Evolutionary conservation across 1,140 invertebrate species (phyloP).

Genomic region (Sarcophaga peregrina): DNA sequence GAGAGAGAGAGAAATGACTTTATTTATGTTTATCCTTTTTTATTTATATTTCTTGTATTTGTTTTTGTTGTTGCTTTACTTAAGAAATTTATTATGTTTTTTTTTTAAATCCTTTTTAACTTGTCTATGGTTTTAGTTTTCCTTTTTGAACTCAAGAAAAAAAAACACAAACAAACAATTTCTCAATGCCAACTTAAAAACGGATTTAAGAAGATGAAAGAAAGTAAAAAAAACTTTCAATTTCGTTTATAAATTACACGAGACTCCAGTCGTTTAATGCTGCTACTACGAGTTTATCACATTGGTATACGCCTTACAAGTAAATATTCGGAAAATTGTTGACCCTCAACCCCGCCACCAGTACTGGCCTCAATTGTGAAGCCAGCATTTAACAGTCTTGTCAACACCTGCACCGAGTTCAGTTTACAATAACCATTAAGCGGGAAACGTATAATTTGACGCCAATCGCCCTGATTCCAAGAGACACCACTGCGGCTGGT

Average conservation of each 20-base stretch:
- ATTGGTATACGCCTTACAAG: conserved; percentile 76
- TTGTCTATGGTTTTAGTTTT: conserved; percentile 30
- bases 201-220: too few species aligned
- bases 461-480: conserved; percentile 86
- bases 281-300: conserved; percentile 58
- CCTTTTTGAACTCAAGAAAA: too few species aligned
- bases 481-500: conserved; percentile 82
- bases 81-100: background rate
- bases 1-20: too few species aligned
- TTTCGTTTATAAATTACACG: conserved; percentile 35
- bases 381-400: conserved; percentile 84
- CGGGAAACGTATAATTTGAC: conserved; percentile 89
- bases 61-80: too few species aligned
- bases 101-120: conserved; percentile 6
- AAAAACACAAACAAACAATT: too few species aligned
- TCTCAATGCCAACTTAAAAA: too few species aligned
- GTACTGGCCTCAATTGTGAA: conserved; percentile 86
- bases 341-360: conserved; percentile 89
- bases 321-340: conserved; percentile 93
- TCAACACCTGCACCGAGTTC: conserved; percentile 90
- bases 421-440: conserved; percentile 93
- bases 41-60: too few species aligned
- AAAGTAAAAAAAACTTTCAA: background rate
- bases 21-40: too few species aligned
- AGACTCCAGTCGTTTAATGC: background rate